Conservation (phyloP, 2,113 vertebrate species). For the Sinosuthora webbiana region DNA sequence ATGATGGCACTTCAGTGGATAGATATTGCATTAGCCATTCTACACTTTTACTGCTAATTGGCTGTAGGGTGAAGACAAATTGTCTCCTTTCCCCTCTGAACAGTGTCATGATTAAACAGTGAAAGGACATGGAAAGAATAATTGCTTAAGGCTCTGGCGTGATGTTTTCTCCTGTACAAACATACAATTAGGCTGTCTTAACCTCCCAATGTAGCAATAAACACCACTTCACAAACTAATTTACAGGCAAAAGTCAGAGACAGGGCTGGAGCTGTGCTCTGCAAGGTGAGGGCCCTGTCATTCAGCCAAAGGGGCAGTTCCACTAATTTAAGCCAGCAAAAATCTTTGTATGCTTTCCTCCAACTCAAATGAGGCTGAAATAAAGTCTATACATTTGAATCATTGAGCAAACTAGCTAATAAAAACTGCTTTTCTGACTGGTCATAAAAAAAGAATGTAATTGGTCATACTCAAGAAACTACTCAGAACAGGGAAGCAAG, state of each 20-base stretch:
- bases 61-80: constrained; percentile 71
- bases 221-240: constrained; percentile 80
- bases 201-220: constrained; percentile 79
- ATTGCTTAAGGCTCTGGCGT: constrained; percentile 72
- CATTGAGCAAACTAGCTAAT: constrained; percentile 72
- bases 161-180: constrained; percentile 77
- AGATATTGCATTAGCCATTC: constrained; percentile 29
- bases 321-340: constrained; percentile 77
- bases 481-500: constrained; percentile 26
- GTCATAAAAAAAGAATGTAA: constrained; percentile 75
- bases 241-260: constrained; percentile 75
- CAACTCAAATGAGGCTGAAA: constrained; percentile 69
- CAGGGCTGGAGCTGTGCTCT: constrained; percentile 62
- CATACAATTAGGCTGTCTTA: constrained; percentile 81
- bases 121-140: constrained; percentile 72
- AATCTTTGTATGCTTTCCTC: constrained; percentile 68
- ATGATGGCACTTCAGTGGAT: constrained; percentile 8
- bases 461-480: constrained; percentile 69
- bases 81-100: constrained; percentile 72
- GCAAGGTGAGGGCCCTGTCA: constrained; percentile 28
- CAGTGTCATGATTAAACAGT: constrained; percentile 66
- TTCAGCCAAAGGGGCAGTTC: constrained; percentile 70
- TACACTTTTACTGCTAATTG: constrained; percentile 56
- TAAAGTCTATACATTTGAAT: constrained; percentile 71
- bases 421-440: constrained; percentile 73